Evolutionary conservation across 1,140 invertebrate genomes (phyloP), one percentile per base, ranked within the genome.

Genomic region (Pseudoatta argentina): DNA sequence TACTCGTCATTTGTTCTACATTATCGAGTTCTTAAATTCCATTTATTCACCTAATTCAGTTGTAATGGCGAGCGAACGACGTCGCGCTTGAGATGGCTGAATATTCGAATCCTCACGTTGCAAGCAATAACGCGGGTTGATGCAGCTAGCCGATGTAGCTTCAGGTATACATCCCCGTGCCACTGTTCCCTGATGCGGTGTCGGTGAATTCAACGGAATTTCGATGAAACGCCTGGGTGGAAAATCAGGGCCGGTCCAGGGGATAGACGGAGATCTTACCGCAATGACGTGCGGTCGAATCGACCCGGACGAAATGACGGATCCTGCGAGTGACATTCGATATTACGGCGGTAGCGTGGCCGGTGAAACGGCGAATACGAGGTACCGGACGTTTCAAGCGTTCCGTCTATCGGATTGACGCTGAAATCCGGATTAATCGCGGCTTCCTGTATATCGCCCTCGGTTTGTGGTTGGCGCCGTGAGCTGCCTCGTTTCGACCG

Each of bases 231-330:
- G 91, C 89, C 88, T 91, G 90, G 88, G 91, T 92, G 93, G 94
- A 95, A 95, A 94, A 95, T 95, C 94, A 94, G 94, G 93, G 91
- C 89, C 89, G 92, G 93, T 89, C 86, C 85, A 66, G 83, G 85
- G 79, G 77, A 88, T 88, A 92, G 92, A 91, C 89, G 88, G 94
- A 94, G 93, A 95, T 95, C 94, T 95, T 95, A 95, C 94, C 94
- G 94, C 94, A 95, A 95, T 95, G 94, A 94, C 94, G 92, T 95
- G 94, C 92, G 94, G 94, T 95, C 94, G 93, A 94, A 94, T 95
- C 93, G 92, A 91, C 91, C 93, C 92, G 93, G 86, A 95, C 93
- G 93, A 94, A 95, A 95, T 94, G 94, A 95, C 94, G 93, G 94
- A 95, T 95, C 90, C 94, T 95, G 94, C 94, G 91, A 95, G 92